Conservation (phyloP, 2,113 vertebrate genomes). For the Lucifuga dentata region DNA sequence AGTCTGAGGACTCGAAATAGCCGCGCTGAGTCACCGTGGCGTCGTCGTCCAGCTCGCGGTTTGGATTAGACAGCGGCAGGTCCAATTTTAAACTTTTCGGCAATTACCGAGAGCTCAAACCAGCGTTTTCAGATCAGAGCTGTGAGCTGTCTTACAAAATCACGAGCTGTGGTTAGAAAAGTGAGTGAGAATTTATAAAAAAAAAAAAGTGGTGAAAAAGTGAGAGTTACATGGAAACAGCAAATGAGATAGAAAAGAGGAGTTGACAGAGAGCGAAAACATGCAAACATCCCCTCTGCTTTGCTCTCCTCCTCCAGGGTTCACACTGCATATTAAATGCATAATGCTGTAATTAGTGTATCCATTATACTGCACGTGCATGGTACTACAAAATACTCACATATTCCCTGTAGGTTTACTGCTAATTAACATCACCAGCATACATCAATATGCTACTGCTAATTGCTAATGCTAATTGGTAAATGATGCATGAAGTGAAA, state of each 20-base stretch:
- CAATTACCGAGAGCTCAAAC: slow-evolving; percentile 21
- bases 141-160: slow-evolving; percentile 37
- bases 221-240: slow-evolving; percentile 30
- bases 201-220: slow-evolving; percentile 22
- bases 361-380: not conserved
- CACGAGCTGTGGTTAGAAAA: slow-evolving; percentile 7
- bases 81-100: slow-evolving; percentile 46
- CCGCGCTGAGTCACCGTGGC: slow-evolving; percentile 9
- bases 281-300: not conserved
- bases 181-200: slow-evolving; percentile 31
- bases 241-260: slow-evolving; percentile 23
- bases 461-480: not conserved
- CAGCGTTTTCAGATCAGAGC: slow-evolving; percentile 33
- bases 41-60: not conserved
- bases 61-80: slow-evolving; percentile 7
- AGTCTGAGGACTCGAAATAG: slow-evolving; percentile 32
- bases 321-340: not conserved
- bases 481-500: not conserved
- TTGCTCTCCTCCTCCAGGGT: not conserved
- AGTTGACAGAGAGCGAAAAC: not conserved
- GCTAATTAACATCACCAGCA: not conserved
- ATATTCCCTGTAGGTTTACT: not conserved
- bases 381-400: not conserved
- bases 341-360: not conserved
- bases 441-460: not conserved